These are phyloP conservation scores for Antitype chi DNA, from an alignment of 2,888 invertebrate species.

Conservation along the genomic window DNA sequence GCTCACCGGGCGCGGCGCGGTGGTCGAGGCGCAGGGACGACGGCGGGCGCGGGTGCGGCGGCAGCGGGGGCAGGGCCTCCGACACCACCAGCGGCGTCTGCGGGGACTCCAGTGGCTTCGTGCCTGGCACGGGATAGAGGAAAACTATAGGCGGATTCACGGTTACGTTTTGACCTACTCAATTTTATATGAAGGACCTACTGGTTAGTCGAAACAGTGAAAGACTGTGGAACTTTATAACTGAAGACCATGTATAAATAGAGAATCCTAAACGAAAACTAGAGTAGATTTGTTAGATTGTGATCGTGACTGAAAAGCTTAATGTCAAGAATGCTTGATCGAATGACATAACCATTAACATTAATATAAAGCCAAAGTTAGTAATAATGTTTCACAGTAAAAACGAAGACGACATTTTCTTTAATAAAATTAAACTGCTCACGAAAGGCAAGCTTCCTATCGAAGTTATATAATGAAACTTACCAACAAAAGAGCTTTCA, in stretches of 20 bases:
- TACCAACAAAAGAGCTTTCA: slow-evolving; percentile 95
- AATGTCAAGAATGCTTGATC: slow-evolving; percentile 41
- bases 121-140: slow-evolving; percentile 80
- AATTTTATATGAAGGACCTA: not conserved
- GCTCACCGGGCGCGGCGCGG: slow-evolving; percentile 90
- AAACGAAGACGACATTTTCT: slow-evolving; percentile 10
- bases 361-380: slow-evolving; percentile 12
- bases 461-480: slow-evolving; percentile 57
- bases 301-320: slow-evolving; percentile 30
- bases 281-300: not conserved
- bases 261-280: slow-evolving; percentile 1
- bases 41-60: slow-evolving; percentile 86
- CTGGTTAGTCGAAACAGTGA: not conserved
- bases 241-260: not conserved
- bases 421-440: slow-evolving; percentile 31
- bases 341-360: slow-evolving; percentile 25
- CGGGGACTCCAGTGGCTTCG: slow-evolving; percentile 96
- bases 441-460: slow-evolving; percentile 17
- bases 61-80: slow-evolving; percentile 85
- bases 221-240: no score
- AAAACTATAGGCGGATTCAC: not conserved
- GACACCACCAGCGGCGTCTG: slow-evolving; percentile 94
- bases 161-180: not conserved
- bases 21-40: slow-evolving; percentile 90
- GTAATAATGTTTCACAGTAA: not conserved